A percentile compares a stretch with the other conserved stretches of the same genome.
Evolutionary conservation across 2,888 invertebrate genomes (phyloP).

Genomic region (Eupithecia subumbrata): DNA sequence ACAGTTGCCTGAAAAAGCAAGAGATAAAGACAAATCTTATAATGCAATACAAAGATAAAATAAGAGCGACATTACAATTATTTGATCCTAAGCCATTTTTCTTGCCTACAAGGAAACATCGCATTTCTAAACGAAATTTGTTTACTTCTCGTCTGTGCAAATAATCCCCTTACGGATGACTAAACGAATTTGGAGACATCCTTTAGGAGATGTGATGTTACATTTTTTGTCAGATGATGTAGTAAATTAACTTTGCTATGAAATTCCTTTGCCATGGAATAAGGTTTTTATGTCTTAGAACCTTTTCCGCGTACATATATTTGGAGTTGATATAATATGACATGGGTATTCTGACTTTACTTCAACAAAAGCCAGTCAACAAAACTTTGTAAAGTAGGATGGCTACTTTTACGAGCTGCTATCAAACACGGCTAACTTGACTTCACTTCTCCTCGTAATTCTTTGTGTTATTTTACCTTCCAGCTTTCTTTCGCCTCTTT

Average conservation of each 20-base stretch:
- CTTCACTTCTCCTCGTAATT: constrained; percentile 6
- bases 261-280: constrained; percentile 15
- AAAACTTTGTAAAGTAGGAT: constrained; percentile 6
- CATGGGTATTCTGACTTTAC: neutral
- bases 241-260: constrained; percentile 20
- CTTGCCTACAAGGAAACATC: constrained; percentile 3
- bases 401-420: constrained; percentile 17
- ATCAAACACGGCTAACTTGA: constrained; percentile 7
- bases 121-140: constrained; percentile 13
- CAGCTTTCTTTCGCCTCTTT: constrained; percentile 25
- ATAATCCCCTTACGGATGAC: constrained; percentile 10
- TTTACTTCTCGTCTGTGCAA: constrained; percentile 13
- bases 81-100: constrained; percentile 8
- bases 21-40: neutral
- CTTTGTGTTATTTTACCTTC: constrained; percentile 26
- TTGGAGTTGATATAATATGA: neutral
- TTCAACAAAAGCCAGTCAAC: neutral
- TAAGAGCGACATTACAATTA: neutral
- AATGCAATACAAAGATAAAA: neutral
- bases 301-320: neutral
- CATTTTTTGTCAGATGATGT: constrained; percentile 14
- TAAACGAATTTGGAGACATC: constrained; percentile 12
- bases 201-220: constrained; percentile 12
- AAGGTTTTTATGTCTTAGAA: neutral
- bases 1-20: neutral